phyloP scores from a whole-genome alignment of 2,113 vertebrate species.

The Saimiri boliviensis region DNA sequence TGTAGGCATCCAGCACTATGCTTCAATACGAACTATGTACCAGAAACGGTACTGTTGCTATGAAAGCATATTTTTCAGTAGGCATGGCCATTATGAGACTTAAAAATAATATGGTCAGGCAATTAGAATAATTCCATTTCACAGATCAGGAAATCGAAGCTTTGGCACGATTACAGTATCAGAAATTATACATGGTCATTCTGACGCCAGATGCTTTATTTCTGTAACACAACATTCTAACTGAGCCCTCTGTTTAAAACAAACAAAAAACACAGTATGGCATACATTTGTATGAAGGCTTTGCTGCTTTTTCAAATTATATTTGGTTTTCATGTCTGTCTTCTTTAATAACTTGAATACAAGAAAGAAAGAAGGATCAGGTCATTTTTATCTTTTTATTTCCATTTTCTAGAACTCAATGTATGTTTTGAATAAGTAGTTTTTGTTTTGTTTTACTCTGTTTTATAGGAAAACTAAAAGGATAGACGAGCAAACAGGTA shows the following conservation, averaged over 20 bases:
- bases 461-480: neutral
- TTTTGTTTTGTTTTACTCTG: neutral
- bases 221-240: neutral
- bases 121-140: constrained; percentile 35
- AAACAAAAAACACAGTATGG: neutral
- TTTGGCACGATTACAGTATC: constrained; percentile 1
- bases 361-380: neutral
- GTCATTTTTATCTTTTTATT: neutral
- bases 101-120: neutral
- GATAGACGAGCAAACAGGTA: neutral
- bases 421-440: constrained; percentile 44
- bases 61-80: constrained; percentile 1
- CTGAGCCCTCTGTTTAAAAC: neutral
- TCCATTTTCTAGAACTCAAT: neutral
- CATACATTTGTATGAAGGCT: neutral
- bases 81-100: neutral
- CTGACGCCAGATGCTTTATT: neutral
- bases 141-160: neutral
- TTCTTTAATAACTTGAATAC: constrained; percentile 43
- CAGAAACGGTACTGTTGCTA: neutral
- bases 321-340: constrained; percentile 28
- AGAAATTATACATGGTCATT: constrained; percentile 8
- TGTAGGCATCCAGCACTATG: neutral
- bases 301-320: constrained; percentile 4
- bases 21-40: neutral